These are phyloP conservation scores for Portunus trituberculatus DNA, from an alignment of 1,140 invertebrate species.

Conservation along the genomic window DNA sequence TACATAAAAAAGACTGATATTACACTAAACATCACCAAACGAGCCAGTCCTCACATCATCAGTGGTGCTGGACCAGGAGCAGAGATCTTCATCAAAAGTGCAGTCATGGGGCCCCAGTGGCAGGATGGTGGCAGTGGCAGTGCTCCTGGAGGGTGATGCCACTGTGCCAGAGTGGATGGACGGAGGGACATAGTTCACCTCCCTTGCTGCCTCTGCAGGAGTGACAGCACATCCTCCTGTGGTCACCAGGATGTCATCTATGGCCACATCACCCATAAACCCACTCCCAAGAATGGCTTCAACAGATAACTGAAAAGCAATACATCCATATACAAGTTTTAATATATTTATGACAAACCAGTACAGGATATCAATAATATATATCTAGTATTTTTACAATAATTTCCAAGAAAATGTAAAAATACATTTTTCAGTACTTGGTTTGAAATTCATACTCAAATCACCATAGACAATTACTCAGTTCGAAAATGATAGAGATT, in stretches of 20 bases:
- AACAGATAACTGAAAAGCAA: background rate
- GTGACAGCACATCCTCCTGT: constrained; percentile 52
- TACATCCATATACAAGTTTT: background rate
- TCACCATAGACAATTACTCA: no score
- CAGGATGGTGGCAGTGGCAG: background rate
- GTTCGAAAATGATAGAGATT: no score
- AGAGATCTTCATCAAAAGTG: constrained; percentile 64
- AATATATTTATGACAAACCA: background rate
- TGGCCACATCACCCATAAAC: constrained; percentile 65
- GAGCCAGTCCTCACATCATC: constrained; percentile 33
- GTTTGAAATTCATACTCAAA: no score
- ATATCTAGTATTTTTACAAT: no score
- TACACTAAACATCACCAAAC: no score
- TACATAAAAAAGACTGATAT: no score
- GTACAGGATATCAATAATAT: no score
- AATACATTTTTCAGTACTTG: no score
- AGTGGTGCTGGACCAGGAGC: constrained; percentile 49
- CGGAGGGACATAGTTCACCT: constrained; percentile 33
- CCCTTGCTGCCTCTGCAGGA: constrained; percentile 8
- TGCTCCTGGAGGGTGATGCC: background rate
- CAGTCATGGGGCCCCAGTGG: constrained; percentile 47
- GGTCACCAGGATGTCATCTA: constrained; percentile 63
- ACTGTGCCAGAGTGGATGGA: background rate
- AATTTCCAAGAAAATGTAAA: no score
- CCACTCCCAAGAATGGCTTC: constrained; percentile 39